Conservation (phyloP, 2,113 vertebrate species). For the Micronycteris hirsuta region DNA sequence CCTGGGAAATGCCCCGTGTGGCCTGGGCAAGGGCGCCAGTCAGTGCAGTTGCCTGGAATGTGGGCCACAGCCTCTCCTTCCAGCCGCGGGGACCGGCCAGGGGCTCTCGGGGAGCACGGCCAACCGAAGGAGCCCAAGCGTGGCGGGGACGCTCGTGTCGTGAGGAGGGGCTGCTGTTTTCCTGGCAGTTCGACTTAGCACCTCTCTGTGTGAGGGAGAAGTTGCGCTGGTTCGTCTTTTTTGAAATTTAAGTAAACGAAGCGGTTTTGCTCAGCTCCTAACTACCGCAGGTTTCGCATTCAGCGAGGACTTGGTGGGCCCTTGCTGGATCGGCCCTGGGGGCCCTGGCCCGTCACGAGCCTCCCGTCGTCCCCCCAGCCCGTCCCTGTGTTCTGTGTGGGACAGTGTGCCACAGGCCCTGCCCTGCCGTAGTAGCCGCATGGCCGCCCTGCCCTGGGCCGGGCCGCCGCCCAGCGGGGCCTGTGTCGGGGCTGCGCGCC, state of each 20-base stretch:
- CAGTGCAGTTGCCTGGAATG: fast-evolving
- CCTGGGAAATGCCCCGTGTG: no score
- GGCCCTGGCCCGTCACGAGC: background rate
- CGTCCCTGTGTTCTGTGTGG: background rate
- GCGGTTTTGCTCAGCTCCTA: background rate
- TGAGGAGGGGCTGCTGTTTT: fast-evolving
- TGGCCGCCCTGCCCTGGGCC: fast-evolving
- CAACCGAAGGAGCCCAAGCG: background rate
- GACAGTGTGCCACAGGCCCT: background rate
- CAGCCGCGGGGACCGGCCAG: fast-evolving
- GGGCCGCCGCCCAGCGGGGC: fast-evolving
- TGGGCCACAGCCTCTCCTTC: fast-evolving
- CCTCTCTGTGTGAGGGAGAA: no score
- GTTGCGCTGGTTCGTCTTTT: background rate
- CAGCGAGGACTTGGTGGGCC: background rate
- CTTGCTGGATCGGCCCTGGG: background rate
- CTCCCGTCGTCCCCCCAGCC: fast-evolving
- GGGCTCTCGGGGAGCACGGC: fast-evolving
- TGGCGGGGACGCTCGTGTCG: background rate
- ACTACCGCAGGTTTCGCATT: background rate
- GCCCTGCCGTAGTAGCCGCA: fast-evolving
- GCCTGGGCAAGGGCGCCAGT: background rate
- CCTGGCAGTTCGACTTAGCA: no score
- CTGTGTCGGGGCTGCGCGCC: background rate
- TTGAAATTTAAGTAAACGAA: background rate